phyloP scores from a whole-genome alignment of 2,113 vertebrate genomes.

The Propithecus coquereli region DNA sequence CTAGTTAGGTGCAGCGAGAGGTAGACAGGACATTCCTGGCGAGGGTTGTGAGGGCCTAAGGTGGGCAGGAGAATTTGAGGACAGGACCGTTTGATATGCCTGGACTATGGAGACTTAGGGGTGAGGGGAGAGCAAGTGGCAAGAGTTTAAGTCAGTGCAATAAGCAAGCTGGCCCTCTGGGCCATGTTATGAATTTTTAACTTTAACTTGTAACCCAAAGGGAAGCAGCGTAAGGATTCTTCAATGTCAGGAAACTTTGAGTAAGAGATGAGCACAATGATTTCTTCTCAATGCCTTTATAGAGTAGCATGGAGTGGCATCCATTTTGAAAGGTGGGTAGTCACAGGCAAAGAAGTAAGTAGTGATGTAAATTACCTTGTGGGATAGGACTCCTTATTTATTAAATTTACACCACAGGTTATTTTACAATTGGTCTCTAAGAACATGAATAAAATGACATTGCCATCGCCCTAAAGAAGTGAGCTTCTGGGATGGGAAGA shows the following conservation, averaged over 20 bases:
- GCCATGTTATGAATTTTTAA: not conserved
- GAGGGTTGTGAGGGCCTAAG: not conserved
- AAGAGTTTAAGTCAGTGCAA: not conserved
- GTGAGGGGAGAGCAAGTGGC: not conserved
- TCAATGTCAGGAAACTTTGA: not conserved
- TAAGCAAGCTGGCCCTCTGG: not conserved
- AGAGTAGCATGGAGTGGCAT: not conserved
- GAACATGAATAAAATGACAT: not conserved
- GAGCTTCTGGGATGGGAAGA: constrained; percentile 32
- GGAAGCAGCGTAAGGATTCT: not conserved
- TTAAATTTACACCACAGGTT: not conserved
- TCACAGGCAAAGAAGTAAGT: not conserved
- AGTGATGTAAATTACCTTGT: not conserved
- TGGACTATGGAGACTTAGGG: not conserved
- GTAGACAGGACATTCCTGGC: not conserved
- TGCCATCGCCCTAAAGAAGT: not conserved
- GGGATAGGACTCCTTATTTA: not conserved
- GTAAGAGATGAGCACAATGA: not conserved
- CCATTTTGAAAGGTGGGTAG: not conserved
- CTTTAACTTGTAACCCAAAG: not conserved
- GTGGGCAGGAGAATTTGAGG: not conserved
- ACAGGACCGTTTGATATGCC: not conserved
- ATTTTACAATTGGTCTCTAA: constrained; percentile 29
- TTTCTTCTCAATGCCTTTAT: not conserved
- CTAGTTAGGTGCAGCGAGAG: not conserved